These are phyloP conservation scores for Hartigia nigra DNA, from an alignment of 2,888 invertebrate species.

Conservation along the genomic window DNA sequence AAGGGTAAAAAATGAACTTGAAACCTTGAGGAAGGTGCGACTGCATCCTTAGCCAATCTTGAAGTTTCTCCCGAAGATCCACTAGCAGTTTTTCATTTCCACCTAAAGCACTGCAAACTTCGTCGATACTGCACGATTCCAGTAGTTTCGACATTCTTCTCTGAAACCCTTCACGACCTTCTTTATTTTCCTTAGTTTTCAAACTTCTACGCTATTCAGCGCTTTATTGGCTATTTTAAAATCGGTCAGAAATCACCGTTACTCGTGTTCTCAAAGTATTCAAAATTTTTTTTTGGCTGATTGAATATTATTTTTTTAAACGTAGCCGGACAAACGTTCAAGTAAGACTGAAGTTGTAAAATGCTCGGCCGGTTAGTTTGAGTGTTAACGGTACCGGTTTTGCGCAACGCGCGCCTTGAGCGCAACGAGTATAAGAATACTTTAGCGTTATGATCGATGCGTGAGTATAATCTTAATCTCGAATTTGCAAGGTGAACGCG, in stretches of 20 bases:
- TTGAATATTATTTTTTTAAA: not conserved
- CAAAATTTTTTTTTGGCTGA: not conserved
- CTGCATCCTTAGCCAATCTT: conserved; percentile 60
- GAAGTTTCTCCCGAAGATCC: conserved; percentile 42
- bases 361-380: not conserved
- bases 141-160: conserved; percentile 28
- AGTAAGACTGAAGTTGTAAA: not conserved
- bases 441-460: not conserved
- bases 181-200: not conserved
- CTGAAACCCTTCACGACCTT: not conserved
- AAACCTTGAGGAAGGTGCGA: conserved; percentile 61
- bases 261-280: not conserved
- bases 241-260: not conserved
- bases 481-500: not conserved
- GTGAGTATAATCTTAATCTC: not conserved
- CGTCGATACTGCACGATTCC: conserved; percentile 37
- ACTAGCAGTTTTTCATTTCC: conserved; percentile 41
- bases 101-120: conserved; percentile 38
- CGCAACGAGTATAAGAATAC: not conserved
- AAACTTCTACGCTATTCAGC: not conserved
- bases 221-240: not conserved
- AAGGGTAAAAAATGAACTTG: conserved; percentile 28
- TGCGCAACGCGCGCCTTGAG: not conserved
- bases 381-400: not conserved
- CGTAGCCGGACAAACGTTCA: not conserved